Evolutionary conservation across 2,113 vertebrate species (phyloP), one percentile per base, ranked within the genome.

Genomic region (Theropithecus gelada): DNA sequence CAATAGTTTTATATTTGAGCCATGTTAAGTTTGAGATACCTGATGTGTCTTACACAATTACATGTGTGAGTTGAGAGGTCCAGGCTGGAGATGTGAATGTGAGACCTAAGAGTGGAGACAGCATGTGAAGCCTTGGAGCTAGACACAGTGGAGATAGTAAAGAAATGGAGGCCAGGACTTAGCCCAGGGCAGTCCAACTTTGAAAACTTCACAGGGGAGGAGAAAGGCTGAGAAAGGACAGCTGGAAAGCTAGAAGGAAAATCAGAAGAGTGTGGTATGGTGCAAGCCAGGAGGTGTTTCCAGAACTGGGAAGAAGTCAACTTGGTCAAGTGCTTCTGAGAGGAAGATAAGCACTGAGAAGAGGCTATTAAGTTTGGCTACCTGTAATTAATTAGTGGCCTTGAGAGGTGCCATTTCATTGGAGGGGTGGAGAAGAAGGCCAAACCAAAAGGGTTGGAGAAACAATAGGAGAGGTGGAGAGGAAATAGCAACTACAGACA

Each of bases 1-100:
- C 57, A 45, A 0, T 88, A 50, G 50, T 97, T 95, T 96, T 97
- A 38, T 94, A 6, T 92, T 86, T 86, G 48, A 82, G 13, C 32
- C 61, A 11, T 92, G 75, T 79, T 87, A 72, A 48, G n/a, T 64
- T 84, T 85, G 92, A 88, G 76, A 55, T 90, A 22, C 32, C 25
- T 94, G 35, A 30, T 68, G 13, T 66, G 38, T 75, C 40, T 94
- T 81, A 84, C 18, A 75, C 57, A 66, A 32, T 61, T 91, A 88
- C 30, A 48, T 59, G 35, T 68, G 48, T 91, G 38, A 81, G 27
- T 61, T 78, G 66, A 84, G 72, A 92, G 48, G 73, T 38, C 45
- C 50, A 45, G 59, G 50, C n/a, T 85, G 76, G 57, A 59, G 91
- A 66, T 35, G 10, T 48, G 68, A 80, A 66, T 87, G 75, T 8